Percentiles rank a stretch among this genome's conserved stretches.
Conservation (phyloP, 2,797 vertebrate species). For the Gallinago solitaria region DNA sequence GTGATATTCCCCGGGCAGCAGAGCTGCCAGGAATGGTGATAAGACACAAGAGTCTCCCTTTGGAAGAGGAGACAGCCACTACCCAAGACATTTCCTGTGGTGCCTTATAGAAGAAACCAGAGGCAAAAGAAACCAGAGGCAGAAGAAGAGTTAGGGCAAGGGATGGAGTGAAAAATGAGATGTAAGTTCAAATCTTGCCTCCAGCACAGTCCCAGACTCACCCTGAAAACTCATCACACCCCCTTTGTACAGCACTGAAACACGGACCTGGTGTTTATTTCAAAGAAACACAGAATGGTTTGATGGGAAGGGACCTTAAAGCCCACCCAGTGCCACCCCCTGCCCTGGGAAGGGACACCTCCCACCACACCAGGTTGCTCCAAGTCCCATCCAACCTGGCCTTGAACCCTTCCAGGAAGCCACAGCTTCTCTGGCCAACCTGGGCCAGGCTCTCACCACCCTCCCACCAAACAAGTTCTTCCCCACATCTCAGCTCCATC, state of each 20-base stretch:
- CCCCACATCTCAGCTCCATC: too few relatives aligned
- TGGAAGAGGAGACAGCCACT: neutral
- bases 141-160: neutral
- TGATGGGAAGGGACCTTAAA: too few relatives aligned
- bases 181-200: too few relatives aligned
- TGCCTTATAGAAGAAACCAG: neutral
- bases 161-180: neutral
- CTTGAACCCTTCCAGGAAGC: too few relatives aligned
- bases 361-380: too few relatives aligned
- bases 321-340: too few relatives aligned
- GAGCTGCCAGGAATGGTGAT: neutral
- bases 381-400: too few relatives aligned
- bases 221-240: neutral
- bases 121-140: too few relatives aligned
- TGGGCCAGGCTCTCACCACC: too few relatives aligned
- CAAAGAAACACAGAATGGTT: neutral
- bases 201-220: neutral
- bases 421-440: too few relatives aligned
- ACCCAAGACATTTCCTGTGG: neutral
- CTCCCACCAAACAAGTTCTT: too few relatives aligned
- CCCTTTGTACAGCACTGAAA: neutral
- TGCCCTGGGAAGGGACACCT: too few relatives aligned
- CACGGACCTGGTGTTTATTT: fast-evolving
- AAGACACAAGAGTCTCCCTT: neutral
- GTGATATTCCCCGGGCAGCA: neutral